A percentile compares a stretch with the other conserved stretches of the same genome.
Conservation (phyloP, 2,797 vertebrate species). For the Lagocephalus sceleratus region DNA sequence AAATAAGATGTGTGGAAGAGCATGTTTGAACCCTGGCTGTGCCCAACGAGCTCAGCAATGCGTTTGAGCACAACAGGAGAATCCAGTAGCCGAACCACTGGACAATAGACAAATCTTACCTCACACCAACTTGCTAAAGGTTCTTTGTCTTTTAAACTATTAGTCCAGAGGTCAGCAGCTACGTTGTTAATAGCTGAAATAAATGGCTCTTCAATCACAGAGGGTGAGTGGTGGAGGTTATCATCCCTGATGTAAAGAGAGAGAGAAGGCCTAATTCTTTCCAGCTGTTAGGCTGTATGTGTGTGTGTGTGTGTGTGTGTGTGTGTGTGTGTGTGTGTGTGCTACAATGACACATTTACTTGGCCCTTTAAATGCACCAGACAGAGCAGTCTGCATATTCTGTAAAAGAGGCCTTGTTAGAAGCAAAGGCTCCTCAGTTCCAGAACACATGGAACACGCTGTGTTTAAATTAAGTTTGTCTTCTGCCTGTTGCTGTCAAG, state of each 20-base stretch:
- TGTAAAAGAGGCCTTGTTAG: conserved; percentile 74
- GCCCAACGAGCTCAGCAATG: not conserved
- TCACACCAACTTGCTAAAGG: conserved; percentile 57
- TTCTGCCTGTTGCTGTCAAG: no score
- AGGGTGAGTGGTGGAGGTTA: conserved; percentile 64
- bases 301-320: conserved; percentile 23
- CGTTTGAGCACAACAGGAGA: conserved; percentile 9
- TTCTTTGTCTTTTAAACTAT: conserved; percentile 51
- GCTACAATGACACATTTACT: conserved; percentile 79
- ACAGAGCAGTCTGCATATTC: conserved; percentile 66
- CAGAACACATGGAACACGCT: conserved; percentile 15
- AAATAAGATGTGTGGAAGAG: conserved; percentile 9
- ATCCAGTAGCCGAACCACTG: conserved; percentile 48
- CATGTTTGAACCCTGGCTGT: conserved; percentile 11
- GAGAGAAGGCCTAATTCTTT: conserved; percentile 74
- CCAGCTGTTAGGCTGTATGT: conserved; percentile 65
- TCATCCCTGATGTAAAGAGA: conserved; percentile 54
- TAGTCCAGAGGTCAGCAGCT: conserved; percentile 54
- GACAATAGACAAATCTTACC: conserved; percentile 39
- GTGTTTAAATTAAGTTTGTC: conserved; percentile 5
- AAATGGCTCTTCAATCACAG: conserved; percentile 61
- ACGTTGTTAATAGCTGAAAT: conserved; percentile 66
- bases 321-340: conserved; percentile 27
- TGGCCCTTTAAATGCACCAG: conserved; percentile 74
- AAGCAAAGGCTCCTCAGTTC: conserved; percentile 50